Percentiles rank a stretch among this genome's conserved stretches.
phyloP scores from a whole-genome alignment of 2,113 vertebrate species.

The Athene cunicularia region DNA sequence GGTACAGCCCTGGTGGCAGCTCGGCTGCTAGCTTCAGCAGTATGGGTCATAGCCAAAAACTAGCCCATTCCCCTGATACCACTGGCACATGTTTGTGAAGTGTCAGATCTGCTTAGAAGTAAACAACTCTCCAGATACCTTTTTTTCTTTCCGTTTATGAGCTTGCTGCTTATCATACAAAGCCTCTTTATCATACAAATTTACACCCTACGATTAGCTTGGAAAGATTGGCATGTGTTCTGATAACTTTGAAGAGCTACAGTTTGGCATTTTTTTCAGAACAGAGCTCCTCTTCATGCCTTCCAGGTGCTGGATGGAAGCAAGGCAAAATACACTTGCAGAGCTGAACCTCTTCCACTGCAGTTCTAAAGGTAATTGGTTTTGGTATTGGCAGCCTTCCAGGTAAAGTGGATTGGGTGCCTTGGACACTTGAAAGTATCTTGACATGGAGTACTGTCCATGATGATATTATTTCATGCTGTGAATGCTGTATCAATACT shows the following conservation, averaged over 20 bases:
- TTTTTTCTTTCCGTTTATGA: not conserved
- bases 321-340: conserved; percentile 51
- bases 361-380: conserved; percentile 65
- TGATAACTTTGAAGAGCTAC: not conserved
- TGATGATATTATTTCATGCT: not conserved
- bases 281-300: not conserved
- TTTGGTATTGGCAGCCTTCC: not conserved
- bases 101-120: not conserved
- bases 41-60: accelerated
- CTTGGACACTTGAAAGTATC: not conserved
- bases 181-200: not conserved
- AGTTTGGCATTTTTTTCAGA: not conserved
- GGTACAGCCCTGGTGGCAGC: not conserved
- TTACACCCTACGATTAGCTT: not conserved
- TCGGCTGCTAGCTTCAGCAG: not conserved
- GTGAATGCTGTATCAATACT: not conserved
- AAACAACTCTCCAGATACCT: not conserved
- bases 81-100: not conserved
- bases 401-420: not conserved
- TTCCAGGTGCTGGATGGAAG: conserved; percentile 71
- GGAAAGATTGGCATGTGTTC: not conserved
- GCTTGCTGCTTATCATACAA: not conserved
- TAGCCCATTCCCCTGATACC: not conserved
- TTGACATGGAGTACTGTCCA: not conserved
- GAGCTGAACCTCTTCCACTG: conserved; percentile 69